These are phyloP conservation scores for Sphinx pinastri DNA, from an alignment of 2,888 invertebrate genomes.

Conservation along the genomic window DNA sequence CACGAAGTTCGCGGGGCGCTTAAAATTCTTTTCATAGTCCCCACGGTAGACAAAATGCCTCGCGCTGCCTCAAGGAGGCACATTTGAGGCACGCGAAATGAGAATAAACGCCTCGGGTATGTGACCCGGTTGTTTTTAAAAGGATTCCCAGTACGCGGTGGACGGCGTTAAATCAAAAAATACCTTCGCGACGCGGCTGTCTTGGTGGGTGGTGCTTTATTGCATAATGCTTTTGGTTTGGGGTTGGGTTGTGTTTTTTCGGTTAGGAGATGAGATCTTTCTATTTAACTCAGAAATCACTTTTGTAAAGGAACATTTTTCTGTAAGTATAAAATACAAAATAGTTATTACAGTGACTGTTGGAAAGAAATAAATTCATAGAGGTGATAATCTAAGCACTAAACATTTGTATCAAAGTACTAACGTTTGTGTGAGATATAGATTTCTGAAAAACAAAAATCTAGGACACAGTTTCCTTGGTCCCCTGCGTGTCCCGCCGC, in stretches of 20 bases:
- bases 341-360: too few species aligned
- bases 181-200: neutral
- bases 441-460: neutral
- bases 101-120: slow-evolving; percentile 2
- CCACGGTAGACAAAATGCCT: neutral
- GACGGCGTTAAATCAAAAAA: neutral
- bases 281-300: too few species aligned
- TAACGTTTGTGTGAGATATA: neutral
- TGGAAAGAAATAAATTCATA: too few species aligned
- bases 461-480: neutral
- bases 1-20: neutral
- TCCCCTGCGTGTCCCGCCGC: neutral
- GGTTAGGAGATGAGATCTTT: too few species aligned
- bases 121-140: slow-evolving; percentile 19
- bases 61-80: neutral
- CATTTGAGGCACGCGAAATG: neutral
- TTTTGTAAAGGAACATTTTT: too few species aligned
- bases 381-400: too few species aligned
- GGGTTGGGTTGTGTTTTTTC: neutral
- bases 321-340: too few species aligned
- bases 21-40: slow-evolving; percentile 15
- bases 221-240: too few species aligned
- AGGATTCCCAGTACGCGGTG: slow-evolving; percentile 1
- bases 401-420: neutral
- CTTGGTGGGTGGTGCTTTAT: neutral